A percentile compares a stretch with the other conserved stretches of the same genome.
These are phyloP conservation scores for Drosophila hydei DNA, from an alignment of 1,140 invertebrate genomes.

Conservation along the genomic window DNA sequence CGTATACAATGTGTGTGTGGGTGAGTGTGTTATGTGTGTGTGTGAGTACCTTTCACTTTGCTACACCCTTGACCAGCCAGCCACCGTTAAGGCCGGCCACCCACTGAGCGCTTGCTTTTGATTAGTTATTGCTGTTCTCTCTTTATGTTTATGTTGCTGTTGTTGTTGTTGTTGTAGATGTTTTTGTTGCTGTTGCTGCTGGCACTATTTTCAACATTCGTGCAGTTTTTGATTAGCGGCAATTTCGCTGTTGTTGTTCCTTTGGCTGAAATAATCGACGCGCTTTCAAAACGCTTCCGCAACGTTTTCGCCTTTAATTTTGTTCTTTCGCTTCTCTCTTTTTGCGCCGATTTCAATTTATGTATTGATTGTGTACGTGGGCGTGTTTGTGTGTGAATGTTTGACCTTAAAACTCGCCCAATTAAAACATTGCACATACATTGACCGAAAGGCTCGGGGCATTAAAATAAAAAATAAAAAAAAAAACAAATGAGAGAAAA, in stretches of 20 bases:
- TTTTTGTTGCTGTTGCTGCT: conserved; percentile 20
- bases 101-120: conserved; percentile 44
- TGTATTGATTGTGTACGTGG: conserved; percentile 58
- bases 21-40: conserved; percentile 29
- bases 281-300: conserved; percentile 35
- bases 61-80: conserved; percentile 17
- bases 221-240: conserved; percentile 73
- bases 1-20: conserved; percentile 21
- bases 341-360: conserved; percentile 42
- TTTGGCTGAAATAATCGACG: conserved; percentile 45
- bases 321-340: conserved; percentile 1
- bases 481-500: conserved; percentile 5
- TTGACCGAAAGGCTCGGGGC: background rate
- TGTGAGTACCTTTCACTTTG: conserved; percentile 53
- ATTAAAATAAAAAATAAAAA: conserved; percentile 25
- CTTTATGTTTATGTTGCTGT: conserved; percentile 11
- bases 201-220: conserved; percentile 60
- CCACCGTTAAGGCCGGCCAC: conserved; percentile 1
- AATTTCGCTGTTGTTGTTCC: conserved; percentile 47
- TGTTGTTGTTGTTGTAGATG: conserved; percentile 6
- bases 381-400: conserved; percentile 2
- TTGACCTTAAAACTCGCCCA: conserved; percentile 40
- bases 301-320: conserved; percentile 48
- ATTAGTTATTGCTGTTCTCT: conserved; percentile 66
- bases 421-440: conserved; percentile 22